Percentiles rank a stretch among this genome's conserved stretches.
These are phyloP conservation scores for Sebastes trivittatus DNA, from an alignment of 2,797 vertebrate species.

Conservation along the genomic window DNA sequence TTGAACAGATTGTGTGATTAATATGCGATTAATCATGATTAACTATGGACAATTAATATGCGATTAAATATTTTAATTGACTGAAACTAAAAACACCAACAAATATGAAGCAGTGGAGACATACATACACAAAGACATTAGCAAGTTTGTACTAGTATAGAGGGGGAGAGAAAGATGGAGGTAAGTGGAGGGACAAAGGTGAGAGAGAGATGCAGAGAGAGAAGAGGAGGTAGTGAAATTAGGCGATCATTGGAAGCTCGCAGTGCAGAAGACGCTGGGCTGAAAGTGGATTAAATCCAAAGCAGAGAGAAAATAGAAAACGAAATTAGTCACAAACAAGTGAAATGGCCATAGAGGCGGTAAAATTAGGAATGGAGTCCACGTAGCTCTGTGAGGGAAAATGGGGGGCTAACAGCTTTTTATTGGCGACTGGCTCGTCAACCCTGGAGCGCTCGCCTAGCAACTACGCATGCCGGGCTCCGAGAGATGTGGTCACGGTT, in stretches of 20 bases:
- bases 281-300: neutral
- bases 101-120: neutral
- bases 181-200: neutral
- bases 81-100: too few species aligned
- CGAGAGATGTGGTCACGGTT: constrained; percentile 50
- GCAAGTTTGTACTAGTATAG: neutral
- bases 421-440: neutral
- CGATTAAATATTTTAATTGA: too few species aligned
- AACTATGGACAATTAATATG: too few species aligned
- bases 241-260: neutral
- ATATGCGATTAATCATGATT: too few species aligned
- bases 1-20: too few species aligned
- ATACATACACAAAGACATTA: neutral
- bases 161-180: neutral
- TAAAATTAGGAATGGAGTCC: neutral
- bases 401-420: constrained; percentile 16
- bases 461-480: constrained; percentile 43
- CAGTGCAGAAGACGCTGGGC: neutral
- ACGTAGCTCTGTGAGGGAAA: neutral
- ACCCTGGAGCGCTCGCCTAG: constrained; percentile 40
- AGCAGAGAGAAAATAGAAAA: constrained; percentile 1
- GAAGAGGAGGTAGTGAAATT: neutral
- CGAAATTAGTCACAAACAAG: neutral
- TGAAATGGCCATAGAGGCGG: neutral
- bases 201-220: neutral